phyloP scores from a whole-genome alignment of 2,888 invertebrate species.

The Macropis europaea region DNA sequence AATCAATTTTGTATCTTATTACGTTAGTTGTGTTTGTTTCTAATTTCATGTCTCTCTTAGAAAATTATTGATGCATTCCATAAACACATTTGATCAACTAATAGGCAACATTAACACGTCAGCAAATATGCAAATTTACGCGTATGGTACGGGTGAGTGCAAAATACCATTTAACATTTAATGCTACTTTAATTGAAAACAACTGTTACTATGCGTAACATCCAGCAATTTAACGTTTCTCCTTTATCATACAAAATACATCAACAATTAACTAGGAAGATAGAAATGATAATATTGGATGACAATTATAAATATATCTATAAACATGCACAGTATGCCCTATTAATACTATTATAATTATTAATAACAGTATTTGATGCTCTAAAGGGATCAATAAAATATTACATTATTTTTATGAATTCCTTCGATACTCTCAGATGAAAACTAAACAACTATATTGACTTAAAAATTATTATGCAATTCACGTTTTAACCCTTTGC shows the following conservation, averaged over 20 bases:
- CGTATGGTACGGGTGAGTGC: background rate
- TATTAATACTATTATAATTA: slow-evolving; percentile 33
- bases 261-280: slow-evolving; percentile 60
- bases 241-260: slow-evolving; percentile 42
- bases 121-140: background rate
- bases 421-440: background rate
- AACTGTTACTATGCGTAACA: background rate
- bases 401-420: background rate
- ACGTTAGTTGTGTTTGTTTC: slow-evolving; percentile 63
- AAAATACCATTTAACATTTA: background rate
- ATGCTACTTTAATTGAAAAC: background rate
- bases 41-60: slow-evolving; percentile 54
- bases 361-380: slow-evolving; percentile 14
- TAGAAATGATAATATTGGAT: slow-evolving; percentile 55
- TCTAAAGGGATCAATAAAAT: slow-evolving; percentile 32
- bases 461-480: background rate
- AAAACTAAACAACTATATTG: background rate
- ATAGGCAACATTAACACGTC: slow-evolving; percentile 1
- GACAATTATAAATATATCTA: slow-evolving; percentile 59
- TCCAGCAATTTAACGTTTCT: background rate
- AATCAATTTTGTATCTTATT: slow-evolving; percentile 79
- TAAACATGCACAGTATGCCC: slow-evolving; percentile 63
- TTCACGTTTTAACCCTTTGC: no score
- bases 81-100: background rate
- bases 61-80: slow-evolving; percentile 58